A percentile compares a stretch with the other conserved stretches of the same genome.
These are phyloP conservation scores for Babyrousa celebensis DNA, from an alignment of 2,797 vertebrate species.

Conservation along the genomic window DNA sequence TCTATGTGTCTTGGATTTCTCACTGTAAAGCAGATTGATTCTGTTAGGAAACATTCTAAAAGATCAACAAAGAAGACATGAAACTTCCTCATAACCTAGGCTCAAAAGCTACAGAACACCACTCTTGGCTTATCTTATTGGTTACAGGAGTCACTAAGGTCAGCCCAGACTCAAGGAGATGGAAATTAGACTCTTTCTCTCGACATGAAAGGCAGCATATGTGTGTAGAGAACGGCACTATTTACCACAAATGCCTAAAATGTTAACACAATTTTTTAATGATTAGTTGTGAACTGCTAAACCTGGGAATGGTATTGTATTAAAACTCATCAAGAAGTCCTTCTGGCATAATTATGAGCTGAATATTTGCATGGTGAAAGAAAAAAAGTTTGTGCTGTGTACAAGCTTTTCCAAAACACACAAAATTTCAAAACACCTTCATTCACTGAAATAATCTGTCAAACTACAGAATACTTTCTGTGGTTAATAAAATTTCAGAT, in stretches of 20 bases:
- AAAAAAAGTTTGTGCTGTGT: not conserved
- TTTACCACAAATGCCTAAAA: not conserved
- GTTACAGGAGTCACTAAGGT: not conserved
- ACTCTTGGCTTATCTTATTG: not conserved
- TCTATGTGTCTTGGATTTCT: conserved; percentile 7
- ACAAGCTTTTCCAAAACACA: not conserved
- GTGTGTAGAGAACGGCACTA: not conserved
- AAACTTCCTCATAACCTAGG: not conserved
- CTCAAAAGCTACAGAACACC: not conserved
- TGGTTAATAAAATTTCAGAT: conserved; percentile 55
- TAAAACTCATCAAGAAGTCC: conserved; percentile 29
- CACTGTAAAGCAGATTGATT: not conserved
- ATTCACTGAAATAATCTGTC: conserved; percentile 23
- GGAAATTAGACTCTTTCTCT: not conserved
- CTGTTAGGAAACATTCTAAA: conserved; percentile 5
- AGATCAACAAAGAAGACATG: not conserved
- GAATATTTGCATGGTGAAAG: not conserved
- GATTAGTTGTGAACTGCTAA: not conserved
- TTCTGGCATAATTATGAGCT: conserved; percentile 9
- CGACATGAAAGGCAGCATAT: not conserved
- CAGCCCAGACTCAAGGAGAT: not conserved
- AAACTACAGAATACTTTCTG: not conserved
- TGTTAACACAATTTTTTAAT: not conserved
- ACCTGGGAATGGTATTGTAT: not conserved
- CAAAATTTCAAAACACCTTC: not conserved